Evolutionary conservation across 2,888 invertebrate genomes (phyloP), one percentile per base, ranked within the genome.

Genomic region (Sminthurinus aureus): DNA sequence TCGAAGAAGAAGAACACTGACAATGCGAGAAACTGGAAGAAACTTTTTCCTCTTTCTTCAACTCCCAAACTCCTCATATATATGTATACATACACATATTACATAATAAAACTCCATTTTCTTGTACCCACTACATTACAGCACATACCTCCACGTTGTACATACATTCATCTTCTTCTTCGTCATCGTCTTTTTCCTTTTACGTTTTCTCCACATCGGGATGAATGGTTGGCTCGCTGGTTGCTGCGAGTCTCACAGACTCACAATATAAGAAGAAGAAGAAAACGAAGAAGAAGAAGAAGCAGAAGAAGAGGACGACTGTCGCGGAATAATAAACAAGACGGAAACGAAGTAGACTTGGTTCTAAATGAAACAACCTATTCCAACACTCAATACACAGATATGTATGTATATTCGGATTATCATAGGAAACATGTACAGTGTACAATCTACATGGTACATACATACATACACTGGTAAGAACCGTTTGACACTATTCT

Each of bases 241-340:
- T 4, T 6, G 51, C 67, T 67, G 18, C n/a, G 67, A 18, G 67
- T 67, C 67, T 67, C 15, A 67, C 20, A 67, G 6, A 18, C 20
- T 67, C 18, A 64, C 64, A 64, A 12, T 64, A 64, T 64, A 75
- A 58, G 38, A 38, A 38, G 38, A 38, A 38, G 3, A 4, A 38
- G 38, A 38, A 38, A n/a, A 38, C 38, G 51, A 75, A 58, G 38
- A 38, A 38, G 38, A 38, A 38, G 3, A 4, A 38, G 38, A 38
- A 38, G 38, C 15, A 76, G 58, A 66, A 66, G 79, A 66, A 20
- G 64, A 69, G 76, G 76, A 66, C 64, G 64, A 75, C 82, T 82
- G 82, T 82, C 82, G 82, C 82, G 77, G 77, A 82, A 82, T 82
- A 85, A 85, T 83, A 84, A 84, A 83, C 79, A 81, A 52, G 75